Evolutionary conservation across 2,797 vertebrate species (phyloP).

Genomic region (Alca torda): DNA sequence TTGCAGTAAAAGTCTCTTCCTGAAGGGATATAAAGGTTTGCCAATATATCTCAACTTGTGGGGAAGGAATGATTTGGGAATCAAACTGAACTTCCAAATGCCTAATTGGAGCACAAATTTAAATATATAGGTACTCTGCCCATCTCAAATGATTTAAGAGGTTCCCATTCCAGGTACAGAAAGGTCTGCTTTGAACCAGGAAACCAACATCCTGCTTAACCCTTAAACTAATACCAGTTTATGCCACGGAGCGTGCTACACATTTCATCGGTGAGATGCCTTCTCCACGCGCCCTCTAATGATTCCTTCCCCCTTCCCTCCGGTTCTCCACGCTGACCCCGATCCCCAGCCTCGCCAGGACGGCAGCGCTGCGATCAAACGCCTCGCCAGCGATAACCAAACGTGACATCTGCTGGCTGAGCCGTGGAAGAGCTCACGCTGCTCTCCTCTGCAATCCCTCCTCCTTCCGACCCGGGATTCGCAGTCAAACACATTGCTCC

Average conservation of each 20-base stretch:
- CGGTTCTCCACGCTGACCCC: neutral
- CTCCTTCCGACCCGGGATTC: neutral
- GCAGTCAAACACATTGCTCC: fast-evolving
- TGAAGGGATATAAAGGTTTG: too few species aligned
- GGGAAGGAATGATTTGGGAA: neutral
- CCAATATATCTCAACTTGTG: neutral
- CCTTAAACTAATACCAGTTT: fast-evolving
- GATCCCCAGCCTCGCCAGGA: neutral
- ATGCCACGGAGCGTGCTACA: fast-evolving
- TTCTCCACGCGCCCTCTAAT: fast-evolving
- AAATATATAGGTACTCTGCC: too few species aligned
- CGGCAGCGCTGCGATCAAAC: neutral
- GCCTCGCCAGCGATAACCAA: neutral
- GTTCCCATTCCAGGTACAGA: neutral
- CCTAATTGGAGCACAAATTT: neutral
- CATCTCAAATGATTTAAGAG: neutral
- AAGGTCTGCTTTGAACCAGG: neutral
- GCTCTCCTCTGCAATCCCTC: neutral
- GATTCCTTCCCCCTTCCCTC: neutral
- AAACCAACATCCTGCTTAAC: neutral
- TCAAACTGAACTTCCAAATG: neutral
- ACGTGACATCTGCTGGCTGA: conserved; percentile 66
- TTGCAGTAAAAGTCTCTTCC: neutral
- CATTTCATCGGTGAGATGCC: too few species aligned
- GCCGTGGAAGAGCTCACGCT: neutral